Base-by-base conservation (phyloP, 2,113 vertebrate species). In the Rhinoptilus africanus region DNA sequence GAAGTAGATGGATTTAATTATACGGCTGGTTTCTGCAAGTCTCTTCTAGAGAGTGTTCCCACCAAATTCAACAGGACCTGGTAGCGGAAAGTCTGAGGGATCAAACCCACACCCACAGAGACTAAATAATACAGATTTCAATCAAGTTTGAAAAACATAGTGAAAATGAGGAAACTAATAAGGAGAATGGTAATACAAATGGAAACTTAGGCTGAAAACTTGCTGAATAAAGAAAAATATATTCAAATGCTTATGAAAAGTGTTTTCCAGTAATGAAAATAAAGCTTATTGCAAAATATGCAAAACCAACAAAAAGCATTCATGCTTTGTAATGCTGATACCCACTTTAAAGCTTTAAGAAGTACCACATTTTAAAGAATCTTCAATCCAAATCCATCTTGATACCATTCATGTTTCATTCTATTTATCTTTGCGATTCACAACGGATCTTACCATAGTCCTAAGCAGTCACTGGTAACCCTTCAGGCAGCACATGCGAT, bases 1-100 rank as follows among this genome's bases (percentile, higher is more conserved):
- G 57, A 41, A 54, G 35, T 10, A 67, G 59, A 77, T 89, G 93
- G 93, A 84, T 91, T 94, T 88, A 93, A 81, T 95, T 83, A 96
- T 3, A 60, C 1, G 6, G 51, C 72, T 67, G 62, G 39, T 78
- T 96, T 77, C 90, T 93, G 43, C 27, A 84, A 92, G 54, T 14
- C 54, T 88, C 71, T 43, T 59, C 75, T 23, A 17, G 50, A 67
- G 48, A 90, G 50, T 56, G 35, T 71, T 95, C 90, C 85, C 93
- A 92, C 69, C 63, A 69, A 47, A 86, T 72, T 5, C 90, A 85
- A 20, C 1, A 3, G 85, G 67, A 94, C 77, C 63, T 75, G 80
- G 30, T 30, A 89, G 92, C 89, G 93, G 78, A 28, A 64, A 62
- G 57, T 45, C 66, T 50, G 67, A 54, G 56, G 73, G 57, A 60